Evolutionary conservation across 2,113 vertebrate genomes (phyloP).

Genomic region (Bujurquina vittata): DNA sequence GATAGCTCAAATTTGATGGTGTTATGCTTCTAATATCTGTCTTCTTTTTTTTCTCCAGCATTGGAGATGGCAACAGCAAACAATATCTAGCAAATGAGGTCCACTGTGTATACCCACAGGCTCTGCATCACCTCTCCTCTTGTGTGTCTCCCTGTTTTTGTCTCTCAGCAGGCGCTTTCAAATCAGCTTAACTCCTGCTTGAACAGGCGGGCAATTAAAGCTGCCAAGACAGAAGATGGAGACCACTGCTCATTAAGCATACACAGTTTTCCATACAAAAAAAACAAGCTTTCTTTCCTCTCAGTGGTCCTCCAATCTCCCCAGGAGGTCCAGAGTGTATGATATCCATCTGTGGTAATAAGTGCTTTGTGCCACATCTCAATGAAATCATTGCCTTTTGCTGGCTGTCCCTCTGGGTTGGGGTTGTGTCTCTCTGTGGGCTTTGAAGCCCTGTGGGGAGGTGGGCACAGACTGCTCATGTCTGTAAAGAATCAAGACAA

Average conservation of each 20-base stretch:
- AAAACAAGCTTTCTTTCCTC: not conserved
- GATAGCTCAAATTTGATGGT: not conserved
- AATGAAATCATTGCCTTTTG: not conserved
- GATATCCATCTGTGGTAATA: constrained; percentile 35
- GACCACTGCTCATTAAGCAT: constrained; percentile 32
- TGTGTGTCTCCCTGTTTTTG: not conserved
- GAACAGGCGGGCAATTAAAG: constrained; percentile 22
- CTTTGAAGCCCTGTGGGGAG: not conserved
- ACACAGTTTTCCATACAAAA: constrained; percentile 21
- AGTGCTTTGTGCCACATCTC: not conserved
- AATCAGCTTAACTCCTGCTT: constrained; percentile 31
- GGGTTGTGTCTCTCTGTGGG: not conserved
- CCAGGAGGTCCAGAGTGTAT: constrained; percentile 10
- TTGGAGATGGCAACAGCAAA: not conserved
- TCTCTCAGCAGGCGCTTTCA: not conserved
- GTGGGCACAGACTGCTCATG: constrained; percentile 43
- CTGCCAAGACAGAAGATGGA: constrained; percentile 39
- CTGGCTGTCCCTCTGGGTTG: not conserved
- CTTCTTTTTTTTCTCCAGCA: not conserved
- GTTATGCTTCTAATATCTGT: not conserved
- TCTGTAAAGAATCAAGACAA: constrained; percentile 1
- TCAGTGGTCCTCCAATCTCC: constrained; percentile 6
- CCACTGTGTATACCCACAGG: not conserved
- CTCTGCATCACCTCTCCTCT: constrained; percentile 13
- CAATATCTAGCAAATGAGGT: not conserved